phyloP scores from a whole-genome alignment of 2,888 invertebrate species.

The Aleiodes leptofemur region DNA sequence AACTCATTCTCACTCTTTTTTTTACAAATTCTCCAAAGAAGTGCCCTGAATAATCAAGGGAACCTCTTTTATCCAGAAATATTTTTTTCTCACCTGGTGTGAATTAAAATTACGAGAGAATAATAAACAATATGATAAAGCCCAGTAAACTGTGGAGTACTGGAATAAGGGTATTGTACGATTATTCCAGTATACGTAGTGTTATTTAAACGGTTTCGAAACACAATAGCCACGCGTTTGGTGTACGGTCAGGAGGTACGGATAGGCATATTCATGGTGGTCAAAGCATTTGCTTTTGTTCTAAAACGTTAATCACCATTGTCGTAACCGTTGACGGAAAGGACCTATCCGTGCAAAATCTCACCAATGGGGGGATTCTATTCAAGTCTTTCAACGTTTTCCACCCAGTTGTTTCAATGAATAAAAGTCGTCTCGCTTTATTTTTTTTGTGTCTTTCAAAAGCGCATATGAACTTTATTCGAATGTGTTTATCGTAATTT shows the following conservation, averaged over 20 bases:
- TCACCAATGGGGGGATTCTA: slow-evolving; percentile 23
- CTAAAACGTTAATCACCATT: slow-evolving; percentile 27
- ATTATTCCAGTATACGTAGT: neutral
- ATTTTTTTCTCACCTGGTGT: slow-evolving; percentile 22
- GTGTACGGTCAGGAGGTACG: slow-evolving; percentile 18
- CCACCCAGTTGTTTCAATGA: slow-evolving; percentile 15
- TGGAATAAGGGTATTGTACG: slow-evolving; percentile 5
- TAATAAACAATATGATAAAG: slow-evolving; percentile 20
- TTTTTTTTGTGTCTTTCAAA: neutral
- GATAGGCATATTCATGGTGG: slow-evolving; percentile 23
- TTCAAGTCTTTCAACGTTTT: slow-evolving; percentile 20
- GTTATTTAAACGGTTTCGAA: slow-evolving; percentile 22
- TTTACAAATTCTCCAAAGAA: too few relatives aligned
- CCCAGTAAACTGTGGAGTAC: slow-evolving; percentile 3
- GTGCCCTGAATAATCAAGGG: neutral
- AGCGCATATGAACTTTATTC: neutral
- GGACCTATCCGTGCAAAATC: slow-evolving; percentile 31
- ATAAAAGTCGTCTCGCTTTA: slow-evolving; percentile 1
- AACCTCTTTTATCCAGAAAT: neutral
- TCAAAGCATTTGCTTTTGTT: slow-evolving; percentile 32
- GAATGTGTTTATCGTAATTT: slow-evolving; percentile 1
- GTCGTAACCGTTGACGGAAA: slow-evolving; percentile 14
- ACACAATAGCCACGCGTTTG: slow-evolving; percentile 17
- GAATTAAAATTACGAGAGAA: slow-evolving; percentile 13
- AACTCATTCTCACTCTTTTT: too few relatives aligned